These are phyloP conservation scores for Leptopilina drosophilae DNA, from an alignment of 2,888 invertebrate species.

Conservation along the genomic window DNA sequence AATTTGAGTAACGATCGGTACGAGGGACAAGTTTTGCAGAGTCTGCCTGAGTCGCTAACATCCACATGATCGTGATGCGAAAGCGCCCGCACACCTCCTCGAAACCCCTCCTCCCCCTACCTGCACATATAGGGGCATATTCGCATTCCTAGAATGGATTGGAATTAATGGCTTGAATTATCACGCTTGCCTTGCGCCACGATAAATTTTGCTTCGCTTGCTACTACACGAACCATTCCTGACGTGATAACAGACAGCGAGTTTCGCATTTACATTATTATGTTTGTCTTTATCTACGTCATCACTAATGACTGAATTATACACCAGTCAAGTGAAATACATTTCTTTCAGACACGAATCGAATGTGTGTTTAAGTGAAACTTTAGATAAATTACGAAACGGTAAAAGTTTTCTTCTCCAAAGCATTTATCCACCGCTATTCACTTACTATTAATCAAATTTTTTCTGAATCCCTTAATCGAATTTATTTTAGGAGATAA, in stretches of 20 bases:
- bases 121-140: slow-evolving; percentile 45
- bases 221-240: slow-evolving; percentile 30
- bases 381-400: too few species aligned
- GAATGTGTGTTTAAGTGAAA: too few species aligned
- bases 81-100: slow-evolving; percentile 7
- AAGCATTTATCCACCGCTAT: too few species aligned
- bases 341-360: background rate
- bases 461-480: too few species aligned
- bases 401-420: too few species aligned
- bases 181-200: slow-evolving; percentile 38
- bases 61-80: slow-evolving; percentile 45
- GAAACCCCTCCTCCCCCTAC: background rate
- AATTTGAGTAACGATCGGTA: slow-evolving; percentile 66
- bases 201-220: slow-evolving; percentile 45
- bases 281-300: slow-evolving; percentile 11
- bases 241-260: slow-evolving; percentile 33
- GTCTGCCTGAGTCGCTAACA: slow-evolving; percentile 46
- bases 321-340: background rate
- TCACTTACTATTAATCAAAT: too few species aligned
- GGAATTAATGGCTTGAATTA: slow-evolving; percentile 48
- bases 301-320: slow-evolving; percentile 20
- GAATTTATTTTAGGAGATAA: too few species aligned
- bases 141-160: slow-evolving; percentile 45
- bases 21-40: slow-evolving; percentile 52
- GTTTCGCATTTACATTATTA: slow-evolving; percentile 17